Base-by-base conservation (phyloP, 64 coral and sea anemone genomes). In the Pocillopora verrucosa region DNA sequence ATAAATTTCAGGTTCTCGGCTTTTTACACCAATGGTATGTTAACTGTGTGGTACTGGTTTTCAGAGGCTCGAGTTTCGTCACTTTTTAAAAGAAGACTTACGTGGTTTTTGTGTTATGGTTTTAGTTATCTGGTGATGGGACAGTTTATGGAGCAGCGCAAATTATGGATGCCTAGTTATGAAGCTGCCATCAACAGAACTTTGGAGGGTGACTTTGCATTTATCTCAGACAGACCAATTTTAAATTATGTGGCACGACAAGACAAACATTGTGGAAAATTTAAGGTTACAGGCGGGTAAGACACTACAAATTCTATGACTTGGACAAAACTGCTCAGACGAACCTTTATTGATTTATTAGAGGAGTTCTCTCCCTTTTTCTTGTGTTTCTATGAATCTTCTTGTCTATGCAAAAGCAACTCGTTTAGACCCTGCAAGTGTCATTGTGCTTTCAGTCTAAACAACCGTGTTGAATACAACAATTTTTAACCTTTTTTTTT, bases 261-360 rank as follows among this genome's bases (percentile, higher is more conserved):
- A 61, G 30, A 85, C 60, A 11, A 92, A 22, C 79, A 92, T 25
- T 92, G 90, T 87, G 90, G 90, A 30, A 92, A 92, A 80, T 61
- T 92, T 16, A 92, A 92, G 60, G 90, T 92, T 16, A 92, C 76
- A 17, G 90, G 90, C 34, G 90, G 90, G 90, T 92, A 86, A 83
- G 61, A 38, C 4, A 16, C 4, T 16, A 2, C 19, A 63, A 20
- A 11, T 62, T 69, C 4, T 22, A 24, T 82, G 58, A 82, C 59
- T 22, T 60, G 10, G 51, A 38, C 77, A 13, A 30, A 77, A 16
- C 38, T 51, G 26, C 35, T 51, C 16, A 9, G 41, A 51, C 41
- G 41, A 51, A 51, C 41, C 7, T 51, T 51, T 51, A 51, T 51
- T 51, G 41, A 51, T 51, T 51, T 51, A 51, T 51, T 51, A 7